Evolutionary conservation across 2,797 vertebrate genomes (phyloP), one percentile per base, ranked within the genome.

Genomic region (Steatocranus sp.): DNA sequence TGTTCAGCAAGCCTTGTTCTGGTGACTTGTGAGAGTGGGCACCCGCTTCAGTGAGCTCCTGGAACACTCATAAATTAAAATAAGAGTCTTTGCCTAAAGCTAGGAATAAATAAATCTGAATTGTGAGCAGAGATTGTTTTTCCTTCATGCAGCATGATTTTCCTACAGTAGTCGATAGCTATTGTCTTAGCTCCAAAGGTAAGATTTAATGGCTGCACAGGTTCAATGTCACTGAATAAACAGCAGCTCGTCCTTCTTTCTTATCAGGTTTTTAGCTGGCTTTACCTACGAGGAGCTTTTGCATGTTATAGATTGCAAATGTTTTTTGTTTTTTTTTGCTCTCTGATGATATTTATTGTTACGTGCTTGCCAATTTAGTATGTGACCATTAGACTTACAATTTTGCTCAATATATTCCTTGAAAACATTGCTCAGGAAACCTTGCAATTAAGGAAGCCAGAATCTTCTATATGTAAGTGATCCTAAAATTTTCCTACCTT

Each of bases 81-180:
- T 87, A 87, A 93, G 92, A 89, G 90, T 79, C 91, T 93, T 95
- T 93, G 94, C 95, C 95, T 91, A 88, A 92, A 96, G 95, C 94
- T 68, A 92, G 87, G 86, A 93, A 95, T 96, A 94, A 94, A 96
- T 96, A 95, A 94, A 94, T 95, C 92, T 87, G 86, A 92, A 90
- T 91, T 90, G 91, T 90, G 91, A 94, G 86, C 85, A 88, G 93
- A 94, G 93, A 93, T 92, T 82, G 87, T 95, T 95, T 95, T 94
- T 83, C 90, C 92, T 93, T 94, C 91, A 94, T 91, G 95, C 92
- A 78, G 87, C 81, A 78, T 88, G 91, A 84, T 91, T 94, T 87
- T 92, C 84, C 76, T 80, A 81, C 86, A 84, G 81, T 73, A 95
- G 93, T 94, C 91, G 61, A 95, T 94, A 91, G 90, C 87, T 87